Base-by-base conservation (phyloP, 1,140 invertebrate species). In the Polypedilum pembai region DNA sequence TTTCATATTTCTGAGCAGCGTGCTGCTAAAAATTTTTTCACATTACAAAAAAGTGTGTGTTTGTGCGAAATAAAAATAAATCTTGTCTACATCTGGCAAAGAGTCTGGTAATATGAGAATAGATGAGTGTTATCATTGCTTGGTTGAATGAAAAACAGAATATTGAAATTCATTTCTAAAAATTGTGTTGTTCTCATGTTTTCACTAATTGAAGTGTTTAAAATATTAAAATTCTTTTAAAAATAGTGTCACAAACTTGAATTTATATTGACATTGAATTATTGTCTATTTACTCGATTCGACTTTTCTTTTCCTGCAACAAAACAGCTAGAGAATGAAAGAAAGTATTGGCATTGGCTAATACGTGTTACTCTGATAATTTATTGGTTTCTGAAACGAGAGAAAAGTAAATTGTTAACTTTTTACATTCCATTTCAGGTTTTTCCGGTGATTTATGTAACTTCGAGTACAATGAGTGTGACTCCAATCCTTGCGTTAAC, bases 391-490 rank as follows among this genome's bases (percentile, higher is more conserved):
- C 18, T 69, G 24, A 33, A 33, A 5, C 24, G 24, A 33, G 1
- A 33, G 24, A 33, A n/a, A 33, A 33, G 24, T 33, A 33, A 33
- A 33, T 69, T 18, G 17, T 69, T 21, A 18, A 10, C 17, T 69
- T 18, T 8, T 69, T 69, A 33, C 24, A 56, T 56, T 56, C 45
- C 65, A 8, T 69, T 18, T 74, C 80, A 78, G 93, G 88, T 40
- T 94, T 89, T 79, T 88, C 86, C 56, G 93, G 93, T 15, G 84
- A 87, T 12, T 85, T 86, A 73, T 96, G 94, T 82, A 89, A 94
- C 78, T 84, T 90, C 76, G 89, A 89, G 77, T 87, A 90, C 77
- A 95, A 95, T 84, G 93, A 93, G 77, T 98, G 96, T 82, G 93
- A 95, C 84, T 92, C 90, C 33, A 88, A 88, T 75, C 95, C 95